Percentiles rank a stretch among this genome's conserved stretches.
Conservation (phyloP, 2,797 vertebrate species). For the Fistularia commersonii region DNA sequence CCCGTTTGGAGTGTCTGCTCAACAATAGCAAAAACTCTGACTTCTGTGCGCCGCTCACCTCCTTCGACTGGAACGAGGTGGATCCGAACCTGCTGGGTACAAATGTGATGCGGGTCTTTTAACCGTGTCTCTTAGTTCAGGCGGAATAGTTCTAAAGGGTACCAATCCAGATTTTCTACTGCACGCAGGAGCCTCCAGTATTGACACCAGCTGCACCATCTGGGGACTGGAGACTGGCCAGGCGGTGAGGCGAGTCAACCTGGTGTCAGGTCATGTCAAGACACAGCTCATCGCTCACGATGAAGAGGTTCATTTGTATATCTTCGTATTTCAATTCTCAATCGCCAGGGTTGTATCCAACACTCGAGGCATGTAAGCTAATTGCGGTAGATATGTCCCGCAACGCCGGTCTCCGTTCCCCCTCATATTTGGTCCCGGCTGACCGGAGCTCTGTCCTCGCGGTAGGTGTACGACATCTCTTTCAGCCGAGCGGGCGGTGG, state of each 20-base stretch:
- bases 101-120: constrained; percentile 6
- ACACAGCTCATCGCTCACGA: constrained; percentile 97
- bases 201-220: constrained; percentile 98
- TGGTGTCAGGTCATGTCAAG: constrained; percentile 97
- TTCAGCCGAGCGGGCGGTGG: constrained; percentile 97
- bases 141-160: not conserved
- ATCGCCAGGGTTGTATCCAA: too few relatives aligned
- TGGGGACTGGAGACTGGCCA: constrained; percentile 98
- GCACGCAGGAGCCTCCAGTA: constrained; percentile 89
- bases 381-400: too few relatives aligned
- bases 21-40: constrained; percentile 99
- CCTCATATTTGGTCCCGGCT: too few relatives aligned
- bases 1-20: constrained; percentile 93
- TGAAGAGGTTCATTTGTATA: constrained; percentile 84
- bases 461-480: constrained; percentile 96
- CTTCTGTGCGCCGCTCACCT: constrained; percentile 97
- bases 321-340: too few relatives aligned
- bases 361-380: not conserved
- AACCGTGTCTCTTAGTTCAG: not conserved
- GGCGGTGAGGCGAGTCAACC: constrained; percentile 92
- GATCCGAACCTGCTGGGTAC: constrained; percentile 96
- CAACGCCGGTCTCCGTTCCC: too few relatives aligned
- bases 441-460: not conserved
- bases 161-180: not conserved
- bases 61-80: constrained; percentile 99